These are phyloP conservation scores for Typhlichthys subterraneus DNA, from an alignment of 2,797 vertebrate genomes.

Conservation along the genomic window DNA sequence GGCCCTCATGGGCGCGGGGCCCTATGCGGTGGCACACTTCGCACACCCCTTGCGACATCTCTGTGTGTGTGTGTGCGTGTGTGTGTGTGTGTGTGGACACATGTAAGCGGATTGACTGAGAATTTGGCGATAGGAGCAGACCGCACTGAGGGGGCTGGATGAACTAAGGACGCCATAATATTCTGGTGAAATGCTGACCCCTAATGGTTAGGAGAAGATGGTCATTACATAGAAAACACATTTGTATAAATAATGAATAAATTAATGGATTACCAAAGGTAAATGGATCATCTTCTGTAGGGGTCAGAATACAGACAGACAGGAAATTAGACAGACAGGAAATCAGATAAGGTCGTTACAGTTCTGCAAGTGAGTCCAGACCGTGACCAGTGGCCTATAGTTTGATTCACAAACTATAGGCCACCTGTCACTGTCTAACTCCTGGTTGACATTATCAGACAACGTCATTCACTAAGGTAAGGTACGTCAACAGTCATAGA, in stretches of 20 bases:
- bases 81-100: too few relatives aligned
- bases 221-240: neutral
- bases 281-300: conserved; percentile 74
- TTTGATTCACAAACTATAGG: conserved; percentile 16
- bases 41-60: too few relatives aligned
- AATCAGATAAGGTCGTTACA: conserved; percentile 5
- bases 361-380: conserved; percentile 10
- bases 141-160: too few relatives aligned
- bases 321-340: conserved; percentile 20
- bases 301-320: conserved; percentile 25
- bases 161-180: too few relatives aligned
- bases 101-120: too few relatives aligned
- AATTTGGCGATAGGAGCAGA: too few relatives aligned
- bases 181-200: too few relatives aligned
- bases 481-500: neutral
- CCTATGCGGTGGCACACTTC: too few relatives aligned
- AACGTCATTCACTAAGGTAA: conserved; percentile 4
- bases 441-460: conserved; percentile 21
- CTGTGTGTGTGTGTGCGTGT: too few relatives aligned
- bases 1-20: too few relatives aligned
- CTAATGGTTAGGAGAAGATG: too few relatives aligned
- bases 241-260: neutral
- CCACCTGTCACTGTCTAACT: neutral
- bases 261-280: conserved; percentile 72
- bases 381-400: conserved; percentile 4